Conservation (phyloP, 2,797 vertebrate genomes). For the Notolepis coatsorum region DNA sequence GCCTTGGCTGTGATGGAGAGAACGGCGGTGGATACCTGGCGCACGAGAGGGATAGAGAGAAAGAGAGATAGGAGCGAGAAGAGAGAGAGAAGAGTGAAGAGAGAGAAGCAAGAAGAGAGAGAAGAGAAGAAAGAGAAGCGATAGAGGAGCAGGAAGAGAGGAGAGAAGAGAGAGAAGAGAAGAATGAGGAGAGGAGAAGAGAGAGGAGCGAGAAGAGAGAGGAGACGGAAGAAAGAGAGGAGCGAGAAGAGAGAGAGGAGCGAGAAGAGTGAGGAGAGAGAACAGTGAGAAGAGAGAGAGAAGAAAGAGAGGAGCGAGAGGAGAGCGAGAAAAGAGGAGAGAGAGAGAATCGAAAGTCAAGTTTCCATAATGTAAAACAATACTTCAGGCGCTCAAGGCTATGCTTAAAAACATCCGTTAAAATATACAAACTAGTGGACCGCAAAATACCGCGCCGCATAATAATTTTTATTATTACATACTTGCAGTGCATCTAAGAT, state of each 20-base stretch:
- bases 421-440: not conserved
- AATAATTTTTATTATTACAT: conserved; percentile 3
- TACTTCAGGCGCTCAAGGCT: not conserved
- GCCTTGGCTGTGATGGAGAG: conserved; percentile 99
- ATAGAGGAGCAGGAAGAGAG: too few species aligned
- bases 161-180: too few species aligned
- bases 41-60: conserved; percentile 5
- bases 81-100: conserved; percentile 41
- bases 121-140: too few species aligned
- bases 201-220: too few species aligned
- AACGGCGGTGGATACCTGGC: conserved; percentile 97
- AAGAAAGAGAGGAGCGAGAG: too few species aligned
- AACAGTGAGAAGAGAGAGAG: not conserved
- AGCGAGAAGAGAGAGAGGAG: too few species aligned
- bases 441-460: not conserved
- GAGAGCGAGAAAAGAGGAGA: not conserved
- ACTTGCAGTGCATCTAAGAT: not conserved
- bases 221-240: too few species aligned
- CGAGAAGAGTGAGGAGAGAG: too few species aligned
- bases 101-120: too few species aligned
- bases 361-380: not conserved
- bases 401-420: not conserved
- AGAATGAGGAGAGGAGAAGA: too few species aligned
- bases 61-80: not conserved
- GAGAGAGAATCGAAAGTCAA: not conserved